Percentiles rank a stretch among this genome's conserved stretches.
These are phyloP conservation scores for Solea solea DNA, from an alignment of 2,113 vertebrate species.

Conservation along the genomic window DNA sequence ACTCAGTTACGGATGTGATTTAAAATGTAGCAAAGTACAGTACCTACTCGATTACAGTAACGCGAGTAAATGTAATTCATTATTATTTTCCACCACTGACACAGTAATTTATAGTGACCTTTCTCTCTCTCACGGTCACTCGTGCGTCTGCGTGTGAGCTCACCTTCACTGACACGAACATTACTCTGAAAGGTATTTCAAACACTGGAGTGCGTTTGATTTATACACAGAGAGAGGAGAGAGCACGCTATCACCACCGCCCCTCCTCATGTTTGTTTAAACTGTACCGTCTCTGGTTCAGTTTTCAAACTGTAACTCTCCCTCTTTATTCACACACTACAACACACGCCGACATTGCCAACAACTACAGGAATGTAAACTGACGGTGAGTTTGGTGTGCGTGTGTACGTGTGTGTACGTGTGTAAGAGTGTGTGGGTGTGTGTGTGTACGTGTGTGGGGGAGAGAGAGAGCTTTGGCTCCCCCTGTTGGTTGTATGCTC, in stretches of 20 bases:
- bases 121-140: too few species aligned
- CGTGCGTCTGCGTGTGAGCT: background rate
- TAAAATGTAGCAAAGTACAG: too few species aligned
- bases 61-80: too few species aligned
- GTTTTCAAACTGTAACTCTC: slow-evolving; percentile 26
- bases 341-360: background rate
- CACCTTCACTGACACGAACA: slow-evolving; percentile 4
- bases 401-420: background rate
- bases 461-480: slow-evolving; percentile 16
- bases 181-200: slow-evolving; percentile 40
- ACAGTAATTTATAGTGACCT: too few species aligned
- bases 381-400: background rate
- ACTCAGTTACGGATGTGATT: too few species aligned
- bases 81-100: too few species aligned
- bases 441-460: background rate
- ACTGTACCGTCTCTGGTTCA: slow-evolving; percentile 21
- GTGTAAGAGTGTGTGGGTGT: background rate
- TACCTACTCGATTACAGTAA: too few species aligned
- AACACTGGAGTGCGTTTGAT: slow-evolving; percentile 52
- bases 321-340: slow-evolving; percentile 27
- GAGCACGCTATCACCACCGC: slow-evolving; percentile 40
- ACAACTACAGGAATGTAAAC: slow-evolving; percentile 32
- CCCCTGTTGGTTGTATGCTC: slow-evolving; percentile 20
- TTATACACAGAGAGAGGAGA: slow-evolving; percentile 31
- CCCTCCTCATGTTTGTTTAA: slow-evolving; percentile 41